Evolutionary conservation across 2,797 vertebrate genomes (phyloP).

Genomic region (Spondyliosoma cantharus): DNA sequence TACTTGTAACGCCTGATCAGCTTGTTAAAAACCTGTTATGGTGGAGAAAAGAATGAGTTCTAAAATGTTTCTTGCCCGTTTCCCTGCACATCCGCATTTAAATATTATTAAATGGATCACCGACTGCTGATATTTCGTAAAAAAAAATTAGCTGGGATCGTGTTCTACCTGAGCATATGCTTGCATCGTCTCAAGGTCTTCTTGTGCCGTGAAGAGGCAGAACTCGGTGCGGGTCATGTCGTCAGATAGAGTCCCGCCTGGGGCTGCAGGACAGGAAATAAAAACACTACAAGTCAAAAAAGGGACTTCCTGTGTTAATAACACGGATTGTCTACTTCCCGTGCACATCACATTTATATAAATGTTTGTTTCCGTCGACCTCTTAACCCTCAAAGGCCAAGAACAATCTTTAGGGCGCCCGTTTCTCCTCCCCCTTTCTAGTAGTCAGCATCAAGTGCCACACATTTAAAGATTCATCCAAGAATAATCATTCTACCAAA

Average conservation of each 20-base stretch:
- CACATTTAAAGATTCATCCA: too few relatives aligned
- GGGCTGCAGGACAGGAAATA: slow-evolving; percentile 81
- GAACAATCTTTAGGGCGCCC: too few relatives aligned
- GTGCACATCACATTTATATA: too few relatives aligned
- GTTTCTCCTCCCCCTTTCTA: too few relatives aligned
- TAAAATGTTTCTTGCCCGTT: neutral
- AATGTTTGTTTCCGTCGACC: too few relatives aligned
- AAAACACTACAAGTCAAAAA: neutral
- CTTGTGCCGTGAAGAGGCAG: slow-evolving; percentile 97
- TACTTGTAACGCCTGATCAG: slow-evolving; percentile 99
- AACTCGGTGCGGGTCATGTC: slow-evolving; percentile 97
- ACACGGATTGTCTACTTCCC: neutral
- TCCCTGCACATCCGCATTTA: too few relatives aligned
- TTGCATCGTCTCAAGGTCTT: slow-evolving; percentile 98
- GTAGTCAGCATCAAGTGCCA: too few relatives aligned
- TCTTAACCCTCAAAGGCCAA: too few relatives aligned
- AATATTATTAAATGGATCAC: neutral
- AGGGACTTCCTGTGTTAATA: neutral
- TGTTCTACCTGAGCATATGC: slow-evolving; percentile 93
- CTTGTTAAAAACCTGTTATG: slow-evolving; percentile 96
- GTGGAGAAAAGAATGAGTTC: too few relatives aligned
- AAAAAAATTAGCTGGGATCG: neutral
- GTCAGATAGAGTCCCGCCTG: slow-evolving; percentile 95
- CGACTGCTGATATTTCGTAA: neutral
- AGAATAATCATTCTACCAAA: too few relatives aligned